These are phyloP conservation scores for Vulpes lagopus DNA, from an alignment of 2,113 vertebrate genomes.

Conservation along the genomic window DNA sequence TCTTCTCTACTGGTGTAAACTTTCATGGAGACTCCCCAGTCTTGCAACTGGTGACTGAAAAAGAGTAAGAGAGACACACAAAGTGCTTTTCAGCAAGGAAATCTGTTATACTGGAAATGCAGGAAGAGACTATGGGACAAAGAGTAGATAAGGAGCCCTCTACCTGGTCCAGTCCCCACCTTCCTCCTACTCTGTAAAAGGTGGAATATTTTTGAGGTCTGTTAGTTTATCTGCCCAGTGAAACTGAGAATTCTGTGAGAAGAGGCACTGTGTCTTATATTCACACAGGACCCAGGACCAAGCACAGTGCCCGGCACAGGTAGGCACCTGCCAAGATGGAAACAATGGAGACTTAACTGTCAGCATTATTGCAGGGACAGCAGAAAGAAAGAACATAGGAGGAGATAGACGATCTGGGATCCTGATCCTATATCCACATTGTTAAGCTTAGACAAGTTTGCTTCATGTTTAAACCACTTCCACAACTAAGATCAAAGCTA, in stretches of 20 bases:
- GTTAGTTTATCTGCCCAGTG: not conserved
- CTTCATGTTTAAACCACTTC: not conserved
- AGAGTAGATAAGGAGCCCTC: not conserved
- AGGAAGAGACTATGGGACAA: not conserved
- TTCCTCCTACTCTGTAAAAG: not conserved
- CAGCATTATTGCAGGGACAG: not conserved
- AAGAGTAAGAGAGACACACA: not conserved
- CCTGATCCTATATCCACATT: not conserved
- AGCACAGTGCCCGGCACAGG: not conserved
- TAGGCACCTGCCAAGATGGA: not conserved
- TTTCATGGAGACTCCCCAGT: not conserved
- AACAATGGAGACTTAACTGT: not conserved
- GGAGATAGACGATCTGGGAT: not conserved
- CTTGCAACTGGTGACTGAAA: not conserved
- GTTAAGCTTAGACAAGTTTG: not conserved
- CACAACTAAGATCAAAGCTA: not conserved
- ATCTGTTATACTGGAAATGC: not conserved
- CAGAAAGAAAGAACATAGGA: not conserved
- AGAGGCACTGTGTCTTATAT: not conserved
- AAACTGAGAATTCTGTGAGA: not conserved
- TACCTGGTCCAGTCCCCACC: not conserved
- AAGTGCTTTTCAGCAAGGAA: not conserved
- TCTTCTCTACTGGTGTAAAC: not conserved
- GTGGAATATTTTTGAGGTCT: not conserved
- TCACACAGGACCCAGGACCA: not conserved